Conservation (phyloP, 2,888 invertebrate genomes). For the Athalia rosae region DNA sequence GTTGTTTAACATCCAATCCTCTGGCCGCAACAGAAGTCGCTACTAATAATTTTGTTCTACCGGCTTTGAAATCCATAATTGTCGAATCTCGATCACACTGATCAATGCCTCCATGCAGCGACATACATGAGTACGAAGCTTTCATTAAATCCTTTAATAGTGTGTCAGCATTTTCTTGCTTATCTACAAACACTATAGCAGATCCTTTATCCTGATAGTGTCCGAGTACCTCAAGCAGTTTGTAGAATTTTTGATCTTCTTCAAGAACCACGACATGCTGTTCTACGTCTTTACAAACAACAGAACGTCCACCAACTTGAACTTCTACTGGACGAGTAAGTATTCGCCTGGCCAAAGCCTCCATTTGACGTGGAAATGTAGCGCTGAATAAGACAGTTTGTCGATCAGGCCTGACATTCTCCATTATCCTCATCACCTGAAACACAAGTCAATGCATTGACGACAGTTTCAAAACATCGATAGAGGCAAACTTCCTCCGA, state of each 20-base stretch:
- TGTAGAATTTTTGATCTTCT: constrained; percentile 98
- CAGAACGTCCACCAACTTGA: constrained; percentile 96
- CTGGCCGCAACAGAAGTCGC: constrained; percentile 99
- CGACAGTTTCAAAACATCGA: neutral
- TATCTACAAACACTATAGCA: constrained; percentile 98
- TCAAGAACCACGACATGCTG: constrained; percentile 95
- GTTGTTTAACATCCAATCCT: constrained; percentile 98
- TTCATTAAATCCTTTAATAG: constrained; percentile 95
- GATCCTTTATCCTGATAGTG: constrained; percentile 94
- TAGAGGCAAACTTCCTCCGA: neutral
- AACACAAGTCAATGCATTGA: constrained; percentile 38
- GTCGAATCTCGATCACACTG: constrained; percentile 99
- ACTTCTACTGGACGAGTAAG: constrained; percentile 97
- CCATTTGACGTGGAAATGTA: constrained; percentile 99
- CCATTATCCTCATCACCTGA: constrained; percentile 96
- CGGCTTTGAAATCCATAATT: constrained; percentile 97
- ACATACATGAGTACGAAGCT: constrained; percentile 96
- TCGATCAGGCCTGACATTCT: constrained; percentile 96
- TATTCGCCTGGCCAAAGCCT: constrained; percentile 95
- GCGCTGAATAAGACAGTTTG: constrained; percentile 99
- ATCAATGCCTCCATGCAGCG: constrained; percentile 99
- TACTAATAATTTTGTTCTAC: constrained; percentile 92
- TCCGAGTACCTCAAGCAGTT: constrained; percentile 97
- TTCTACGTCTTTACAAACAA: constrained; percentile 98
- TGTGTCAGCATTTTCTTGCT: constrained; percentile 97